A percentile compares a stretch with the other conserved stretches of the same genome.
Conservation (phyloP, 1,140 invertebrate genomes). For the Hyles euphorbiae region DNA sequence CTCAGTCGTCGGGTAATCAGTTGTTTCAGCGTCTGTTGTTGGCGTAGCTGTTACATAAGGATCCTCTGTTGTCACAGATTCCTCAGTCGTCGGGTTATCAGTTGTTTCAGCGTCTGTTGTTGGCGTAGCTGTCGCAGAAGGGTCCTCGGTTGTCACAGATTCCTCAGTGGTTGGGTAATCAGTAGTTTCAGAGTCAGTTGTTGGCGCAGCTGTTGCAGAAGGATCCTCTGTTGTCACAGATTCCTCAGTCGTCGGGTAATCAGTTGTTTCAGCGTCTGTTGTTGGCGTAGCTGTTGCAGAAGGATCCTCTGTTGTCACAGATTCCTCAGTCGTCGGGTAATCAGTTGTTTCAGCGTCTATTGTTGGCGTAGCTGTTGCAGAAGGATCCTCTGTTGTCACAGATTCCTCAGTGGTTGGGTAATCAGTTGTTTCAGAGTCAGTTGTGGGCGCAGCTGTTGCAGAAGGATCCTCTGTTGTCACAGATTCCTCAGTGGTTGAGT, state of each 20-base stretch:
- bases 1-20: conserved; percentile 10
- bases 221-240: not conserved
- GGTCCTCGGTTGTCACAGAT: too few species aligned
- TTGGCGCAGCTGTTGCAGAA: conserved; percentile 24
- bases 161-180: conserved; percentile 3
- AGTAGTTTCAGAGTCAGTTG: conserved; percentile 25
- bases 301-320: not conserved
- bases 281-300: conserved; percentile 1
- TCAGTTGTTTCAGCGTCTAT: not conserved
- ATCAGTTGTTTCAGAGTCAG: too few species aligned
- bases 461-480: conserved; percentile 4
- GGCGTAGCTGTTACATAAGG: not conserved
- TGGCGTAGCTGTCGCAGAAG: too few species aligned
- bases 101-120: too few species aligned
- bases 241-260: not conserved
- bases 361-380: not conserved
- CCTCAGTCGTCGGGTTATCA: not conserved
- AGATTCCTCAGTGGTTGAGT: too few species aligned
- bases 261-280: not conserved
- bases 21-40: conserved; percentile 1
- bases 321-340: not conserved
- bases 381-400: conserved; percentile 4
- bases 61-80: too few species aligned
- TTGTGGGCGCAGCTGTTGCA: too few species aligned
- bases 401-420: conserved; percentile 6